Evolutionary conservation across 1,140 invertebrate species (phyloP), one percentile per base, ranked within the genome.

Genomic region (Diabrotica undecimpunctata): DNA sequence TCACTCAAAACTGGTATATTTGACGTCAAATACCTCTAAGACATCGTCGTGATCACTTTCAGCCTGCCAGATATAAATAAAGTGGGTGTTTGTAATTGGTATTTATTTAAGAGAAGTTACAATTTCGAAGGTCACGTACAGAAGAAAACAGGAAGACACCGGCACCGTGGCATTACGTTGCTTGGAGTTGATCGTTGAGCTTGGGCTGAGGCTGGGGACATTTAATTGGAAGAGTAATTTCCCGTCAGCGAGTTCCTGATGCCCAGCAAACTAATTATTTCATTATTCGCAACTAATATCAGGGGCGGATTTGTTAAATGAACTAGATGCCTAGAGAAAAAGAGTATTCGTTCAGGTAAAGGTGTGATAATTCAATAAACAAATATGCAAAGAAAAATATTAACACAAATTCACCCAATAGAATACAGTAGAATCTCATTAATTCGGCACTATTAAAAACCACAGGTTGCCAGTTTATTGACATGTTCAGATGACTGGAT

Each of bases 161-260:
- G 6, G 41, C 5, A 46, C 41, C 41, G 8, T 46, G n/a, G 41
- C n/a, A 46, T 46, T 46, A 46, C 41, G n/a, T 46, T 10, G 41
- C 41, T 8, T 46, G 41, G 41, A 10, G 41, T 46, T 10, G 41
- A 46, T 10, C 41, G 41, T n/a, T n/a, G 25, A 4, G 25, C 25
- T 25, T 25, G 25, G 41, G 41, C 8, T 46, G n/a, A 46, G n/a
- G 6, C 41, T 46, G 41, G 41, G 41, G 41, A 46, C 41, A 46
- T 46, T 46, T 46, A 46, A 46, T 46, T 46, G 41, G 41, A 46
- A 46, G 41, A 46, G 41, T 46, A 46, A 46, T 46, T 46, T 46
- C 41, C 41, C n/a, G 8, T 46, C 41, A 46, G n/a, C 41, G 41
- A 46, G 2, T 8, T 46, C 41, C 5, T 46, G 41, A 46, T 46